phyloP scores from a whole-genome alignment of 30 jellyfish, hydroid and myxozoan genomes.

The Cassiopea andromeda region DNA sequence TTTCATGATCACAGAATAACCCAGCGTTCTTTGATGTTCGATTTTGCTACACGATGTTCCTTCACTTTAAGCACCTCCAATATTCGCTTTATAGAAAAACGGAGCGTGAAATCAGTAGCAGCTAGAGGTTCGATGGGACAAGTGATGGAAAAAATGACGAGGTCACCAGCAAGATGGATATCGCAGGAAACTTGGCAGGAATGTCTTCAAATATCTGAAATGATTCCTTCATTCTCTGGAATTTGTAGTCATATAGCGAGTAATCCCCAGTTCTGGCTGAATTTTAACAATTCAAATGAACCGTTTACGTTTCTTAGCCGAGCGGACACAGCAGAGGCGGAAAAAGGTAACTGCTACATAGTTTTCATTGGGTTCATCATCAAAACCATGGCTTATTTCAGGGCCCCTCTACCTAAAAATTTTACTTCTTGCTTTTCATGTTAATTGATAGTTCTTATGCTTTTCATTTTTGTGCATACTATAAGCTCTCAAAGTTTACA shows the following conservation, averaged over 20 bases:
- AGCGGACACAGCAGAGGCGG: neutral
- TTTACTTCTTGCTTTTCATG: too few species aligned
- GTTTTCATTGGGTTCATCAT: too few species aligned
- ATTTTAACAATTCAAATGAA: conserved; percentile 32
- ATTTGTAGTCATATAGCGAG: conserved; percentile 57
- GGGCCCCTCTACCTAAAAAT: too few species aligned
- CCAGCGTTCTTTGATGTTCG: too few species aligned
- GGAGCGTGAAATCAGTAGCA: neutral
- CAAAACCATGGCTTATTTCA: too few species aligned
- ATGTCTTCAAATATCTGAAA: conserved; percentile 40
- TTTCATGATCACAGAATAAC: too few species aligned
- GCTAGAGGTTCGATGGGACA: conserved; percentile 62
- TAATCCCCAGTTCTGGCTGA: conserved; percentile 62
- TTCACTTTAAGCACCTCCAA: neutral
- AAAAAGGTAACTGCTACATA: neutral
- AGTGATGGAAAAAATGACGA: conserved; percentile 41
- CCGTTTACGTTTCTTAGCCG: conserved; percentile 52
- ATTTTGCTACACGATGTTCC: too few species aligned
- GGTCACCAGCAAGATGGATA: conserved; percentile 69
- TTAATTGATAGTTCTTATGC: too few species aligned
- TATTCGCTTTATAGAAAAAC: too few species aligned
- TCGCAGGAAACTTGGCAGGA: conserved; percentile 61
- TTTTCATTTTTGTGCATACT: too few species aligned
- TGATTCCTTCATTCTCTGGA: conserved; percentile 58
- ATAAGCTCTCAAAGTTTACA: too few species aligned